phyloP scores from a whole-genome alignment of 2,113 vertebrate species.

The Laticauda colubrina region DNA sequence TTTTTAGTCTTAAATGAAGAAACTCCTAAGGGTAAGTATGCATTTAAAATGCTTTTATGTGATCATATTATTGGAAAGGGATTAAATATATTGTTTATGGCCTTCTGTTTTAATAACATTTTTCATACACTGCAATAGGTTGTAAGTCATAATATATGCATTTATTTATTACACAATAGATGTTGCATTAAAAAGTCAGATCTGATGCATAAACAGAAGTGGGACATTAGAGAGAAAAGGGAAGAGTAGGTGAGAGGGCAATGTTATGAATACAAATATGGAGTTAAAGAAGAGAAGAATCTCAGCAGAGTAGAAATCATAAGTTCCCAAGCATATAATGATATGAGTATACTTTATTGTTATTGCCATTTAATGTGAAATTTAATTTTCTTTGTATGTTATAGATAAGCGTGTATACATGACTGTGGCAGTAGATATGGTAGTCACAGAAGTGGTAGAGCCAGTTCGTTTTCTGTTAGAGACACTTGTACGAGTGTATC shows the following conservation, averaged over 20 bases:
- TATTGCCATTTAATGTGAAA: not conserved
- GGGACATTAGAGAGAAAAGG: not conserved
- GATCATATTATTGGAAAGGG: not conserved
- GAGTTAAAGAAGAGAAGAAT: not conserved
- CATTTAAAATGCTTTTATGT: constrained; percentile 21
- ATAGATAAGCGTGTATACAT: constrained; percentile 92
- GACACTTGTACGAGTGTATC: constrained; percentile 87
- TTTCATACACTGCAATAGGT: not conserved
- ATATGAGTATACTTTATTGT: not conserved
- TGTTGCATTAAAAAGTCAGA: not conserved
- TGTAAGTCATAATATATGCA: not conserved
- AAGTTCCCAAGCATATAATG: not conserved
- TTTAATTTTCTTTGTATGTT: not conserved
- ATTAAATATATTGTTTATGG: not conserved
- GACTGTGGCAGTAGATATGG: constrained; percentile 96
- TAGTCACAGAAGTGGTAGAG: constrained; percentile 92
- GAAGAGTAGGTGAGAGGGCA: not conserved
- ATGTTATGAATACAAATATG: not conserved
- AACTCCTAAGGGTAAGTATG: constrained; percentile 88
- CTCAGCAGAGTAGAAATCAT: not conserved
- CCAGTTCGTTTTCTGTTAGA: constrained; percentile 93
- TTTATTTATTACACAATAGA: not conserved
- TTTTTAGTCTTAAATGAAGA: constrained; percentile 94
- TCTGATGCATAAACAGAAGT: not conserved
- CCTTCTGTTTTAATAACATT: not conserved